Conservation (phyloP, 2,113 vertebrate species). For the Prionailurus bengalensis region DNA sequence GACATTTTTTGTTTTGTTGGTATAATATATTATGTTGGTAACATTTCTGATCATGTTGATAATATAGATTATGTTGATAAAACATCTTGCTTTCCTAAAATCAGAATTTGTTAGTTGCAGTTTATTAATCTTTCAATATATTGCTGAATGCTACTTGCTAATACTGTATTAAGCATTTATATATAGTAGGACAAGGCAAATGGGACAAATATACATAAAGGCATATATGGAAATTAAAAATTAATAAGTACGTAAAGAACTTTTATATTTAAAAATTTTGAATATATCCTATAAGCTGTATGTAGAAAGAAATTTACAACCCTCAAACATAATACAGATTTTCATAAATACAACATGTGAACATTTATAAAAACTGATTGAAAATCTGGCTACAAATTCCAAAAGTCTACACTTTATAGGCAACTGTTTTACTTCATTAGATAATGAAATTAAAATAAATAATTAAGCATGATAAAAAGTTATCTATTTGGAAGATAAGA, state of each 20-base stretch:
- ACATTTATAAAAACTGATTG: background rate
- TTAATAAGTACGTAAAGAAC: background rate
- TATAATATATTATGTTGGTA: background rate
- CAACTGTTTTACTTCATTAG: background rate
- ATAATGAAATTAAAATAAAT: background rate
- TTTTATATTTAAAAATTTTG: slow-evolving; percentile 6
- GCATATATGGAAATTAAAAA: background rate
- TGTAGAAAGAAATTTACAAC: background rate
- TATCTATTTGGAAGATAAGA: background rate
- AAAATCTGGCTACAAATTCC: background rate
- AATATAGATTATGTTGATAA: background rate
- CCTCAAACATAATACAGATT: background rate
- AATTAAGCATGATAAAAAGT: background rate
- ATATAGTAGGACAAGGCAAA: background rate
- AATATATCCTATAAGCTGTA: background rate
- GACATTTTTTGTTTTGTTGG: background rate
- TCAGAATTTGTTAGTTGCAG: background rate
- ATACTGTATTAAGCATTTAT: background rate
- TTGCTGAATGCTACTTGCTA: background rate
- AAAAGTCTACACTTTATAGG: background rate
- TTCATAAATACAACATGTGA: background rate
- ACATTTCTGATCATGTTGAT: background rate
- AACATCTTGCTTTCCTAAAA: background rate
- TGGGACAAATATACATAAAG: background rate
- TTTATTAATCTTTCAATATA: background rate